phyloP scores from a whole-genome alignment of 1,140 invertebrate genomes.

The Eupristina koningsbergeri region DNA sequence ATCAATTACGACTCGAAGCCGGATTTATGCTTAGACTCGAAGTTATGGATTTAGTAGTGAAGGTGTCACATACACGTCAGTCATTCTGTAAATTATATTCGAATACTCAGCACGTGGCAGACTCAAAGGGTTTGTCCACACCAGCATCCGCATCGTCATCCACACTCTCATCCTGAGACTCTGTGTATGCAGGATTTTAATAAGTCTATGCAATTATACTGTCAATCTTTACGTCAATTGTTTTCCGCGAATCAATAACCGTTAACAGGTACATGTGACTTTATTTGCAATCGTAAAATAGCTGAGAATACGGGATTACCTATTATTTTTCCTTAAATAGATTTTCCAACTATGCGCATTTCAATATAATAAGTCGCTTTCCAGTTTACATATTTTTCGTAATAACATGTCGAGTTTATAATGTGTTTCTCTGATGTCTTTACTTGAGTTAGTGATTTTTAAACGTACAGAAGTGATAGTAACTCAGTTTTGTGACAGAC shows the following conservation, averaged over 20 bases:
- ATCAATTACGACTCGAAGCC: constrained; percentile 13
- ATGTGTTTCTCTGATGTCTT: not conserved
- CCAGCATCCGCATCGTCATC: no score
- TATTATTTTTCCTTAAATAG: no score
- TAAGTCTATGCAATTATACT: not conserved
- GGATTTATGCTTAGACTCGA: constrained; percentile 16
- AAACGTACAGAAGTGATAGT: not conserved
- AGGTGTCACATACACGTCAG: not conserved
- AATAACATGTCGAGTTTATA: not conserved
- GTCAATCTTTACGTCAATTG: no score
- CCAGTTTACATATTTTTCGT: not conserved
- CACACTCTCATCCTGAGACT: not conserved
- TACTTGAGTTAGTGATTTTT: not conserved
- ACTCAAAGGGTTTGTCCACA: not conserved
- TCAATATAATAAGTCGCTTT: no score
- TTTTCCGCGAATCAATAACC: not conserved
- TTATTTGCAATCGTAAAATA: not conserved
- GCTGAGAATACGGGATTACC: no score
- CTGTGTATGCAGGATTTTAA: not conserved
- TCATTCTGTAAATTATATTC: not conserved
- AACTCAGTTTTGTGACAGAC: not conserved
- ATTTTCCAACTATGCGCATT: no score
- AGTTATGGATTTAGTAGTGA: not conserved
- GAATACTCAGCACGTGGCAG: not conserved
- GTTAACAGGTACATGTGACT: not conserved